Percentiles rank a stretch among this genome's conserved stretches.
phyloP scores from a whole-genome alignment of 35 echinoderm and acorn worm genomes.

The Heliocidaris erythrogramma region DNA sequence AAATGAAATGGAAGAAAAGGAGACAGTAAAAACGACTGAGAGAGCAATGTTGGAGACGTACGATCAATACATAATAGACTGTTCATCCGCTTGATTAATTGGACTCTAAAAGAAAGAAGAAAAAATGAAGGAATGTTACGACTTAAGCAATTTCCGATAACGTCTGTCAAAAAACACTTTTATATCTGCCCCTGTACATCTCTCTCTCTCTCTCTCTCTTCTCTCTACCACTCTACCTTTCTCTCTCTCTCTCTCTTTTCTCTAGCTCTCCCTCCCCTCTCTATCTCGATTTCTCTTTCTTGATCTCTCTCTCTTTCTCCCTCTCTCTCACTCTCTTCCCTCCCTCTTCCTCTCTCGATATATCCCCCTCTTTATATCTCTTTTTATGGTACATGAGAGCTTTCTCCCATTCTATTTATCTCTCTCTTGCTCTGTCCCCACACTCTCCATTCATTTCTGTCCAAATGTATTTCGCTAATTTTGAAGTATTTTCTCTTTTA shows the following conservation, averaged over 20 bases:
- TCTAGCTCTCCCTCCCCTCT: background rate
- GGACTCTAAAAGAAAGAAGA: background rate
- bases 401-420: no score
- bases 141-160: background rate
- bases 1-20: constrained; percentile 23
- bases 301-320: background rate
- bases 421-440: no score
- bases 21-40: background rate
- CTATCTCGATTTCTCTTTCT: background rate
- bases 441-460: no score
- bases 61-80: constrained; percentile 10
- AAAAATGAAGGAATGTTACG: background rate
- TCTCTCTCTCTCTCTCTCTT: no score
- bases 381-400: no score
- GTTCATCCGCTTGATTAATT: constrained; percentile 5
- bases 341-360: no score
- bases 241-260: background rate
- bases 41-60: background rate
- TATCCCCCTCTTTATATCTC: no score
- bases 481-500: no score
- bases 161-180: background rate
- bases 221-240: background rate
- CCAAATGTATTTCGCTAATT: no score
- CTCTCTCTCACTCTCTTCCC: background rate
- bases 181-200: background rate